phyloP scores from a whole-genome alignment of 1,140 invertebrate species.

The Zeugodacus cucurbitae region DNA sequence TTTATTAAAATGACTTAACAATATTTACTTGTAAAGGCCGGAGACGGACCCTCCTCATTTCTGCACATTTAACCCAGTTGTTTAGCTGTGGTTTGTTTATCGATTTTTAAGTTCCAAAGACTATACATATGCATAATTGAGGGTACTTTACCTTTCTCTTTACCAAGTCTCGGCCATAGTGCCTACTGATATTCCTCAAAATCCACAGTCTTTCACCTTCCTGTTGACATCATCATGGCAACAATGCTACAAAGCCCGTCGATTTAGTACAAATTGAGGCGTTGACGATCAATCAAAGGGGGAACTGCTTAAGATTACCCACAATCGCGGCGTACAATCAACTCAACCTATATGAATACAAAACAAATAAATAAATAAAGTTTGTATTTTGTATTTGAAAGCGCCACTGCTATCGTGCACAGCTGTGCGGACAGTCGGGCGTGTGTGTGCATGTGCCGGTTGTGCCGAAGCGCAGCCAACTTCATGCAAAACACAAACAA shows the following conservation, averaged over 20 bases:
- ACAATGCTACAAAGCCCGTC: background rate
- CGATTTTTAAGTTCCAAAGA: no score
- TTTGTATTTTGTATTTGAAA: background rate
- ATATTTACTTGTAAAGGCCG: no score
- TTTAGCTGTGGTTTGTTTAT: no score
- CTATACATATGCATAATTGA: no score
- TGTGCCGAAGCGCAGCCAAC: background rate
- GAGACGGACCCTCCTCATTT: no score
- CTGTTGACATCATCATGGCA: background rate
- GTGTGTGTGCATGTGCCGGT: background rate
- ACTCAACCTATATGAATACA: background rate
- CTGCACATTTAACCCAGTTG: no score
- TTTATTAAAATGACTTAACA: no score
- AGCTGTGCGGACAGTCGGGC: background rate
- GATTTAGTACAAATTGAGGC: background rate
- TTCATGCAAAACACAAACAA: constrained; percentile 37
- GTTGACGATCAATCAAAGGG: background rate
- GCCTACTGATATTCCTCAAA: no score
- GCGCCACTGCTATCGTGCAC: background rate
- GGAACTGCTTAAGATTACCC: background rate
- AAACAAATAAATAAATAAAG: background rate
- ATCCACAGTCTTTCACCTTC: no score
- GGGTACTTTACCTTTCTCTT: no score
- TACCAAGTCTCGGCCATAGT: no score
- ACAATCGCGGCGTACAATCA: background rate